Evolutionary conservation across 1,140 invertebrate species (phyloP).

Genomic region (Gyrodactylus salaris): DNA sequence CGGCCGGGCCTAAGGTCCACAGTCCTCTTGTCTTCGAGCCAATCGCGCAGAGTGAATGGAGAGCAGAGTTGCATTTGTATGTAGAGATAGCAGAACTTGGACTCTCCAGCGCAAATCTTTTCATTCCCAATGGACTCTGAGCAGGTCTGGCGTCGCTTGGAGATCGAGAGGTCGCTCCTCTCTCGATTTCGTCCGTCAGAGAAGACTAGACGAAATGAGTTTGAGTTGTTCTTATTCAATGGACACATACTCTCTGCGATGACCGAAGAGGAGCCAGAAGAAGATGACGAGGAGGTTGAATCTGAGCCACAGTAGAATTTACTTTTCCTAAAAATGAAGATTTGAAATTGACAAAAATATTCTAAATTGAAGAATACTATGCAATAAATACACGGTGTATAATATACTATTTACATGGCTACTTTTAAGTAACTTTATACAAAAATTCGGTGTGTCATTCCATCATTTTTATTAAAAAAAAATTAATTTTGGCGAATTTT

Average conservation of each 20-base stretch:
- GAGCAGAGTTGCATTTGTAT: conserved; percentile 87
- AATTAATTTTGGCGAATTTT: too few relatives aligned
- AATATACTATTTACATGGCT: too few relatives aligned
- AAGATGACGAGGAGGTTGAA: not conserved
- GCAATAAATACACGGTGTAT: too few relatives aligned
- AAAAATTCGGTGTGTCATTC: too few relatives aligned
- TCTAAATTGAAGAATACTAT: too few relatives aligned
- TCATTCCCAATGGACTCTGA: not conserved
- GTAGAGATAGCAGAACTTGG: conserved; percentile 39
- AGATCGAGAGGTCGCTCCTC: not conserved
- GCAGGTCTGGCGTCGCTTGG: not conserved
- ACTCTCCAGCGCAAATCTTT: conserved; percentile 6
- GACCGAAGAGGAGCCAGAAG: not conserved
- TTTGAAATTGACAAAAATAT: too few relatives aligned
- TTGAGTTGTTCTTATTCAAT: not conserved
- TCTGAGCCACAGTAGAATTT: not conserved
- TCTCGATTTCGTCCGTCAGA: not conserved
- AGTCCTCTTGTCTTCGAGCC: conserved; percentile 26
- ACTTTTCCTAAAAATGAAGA: not conserved
- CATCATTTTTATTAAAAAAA: too few relatives aligned
- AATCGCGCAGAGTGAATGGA: conserved; percentile 52
- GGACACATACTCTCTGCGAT: not conserved
- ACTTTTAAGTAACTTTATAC: too few relatives aligned
- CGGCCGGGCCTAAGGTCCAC: conserved; percentile 16
- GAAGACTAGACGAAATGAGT: not conserved